Evolutionary conservation across 2,888 invertebrate genomes (phyloP).

Genomic region (Coelinius sp.): DNA sequence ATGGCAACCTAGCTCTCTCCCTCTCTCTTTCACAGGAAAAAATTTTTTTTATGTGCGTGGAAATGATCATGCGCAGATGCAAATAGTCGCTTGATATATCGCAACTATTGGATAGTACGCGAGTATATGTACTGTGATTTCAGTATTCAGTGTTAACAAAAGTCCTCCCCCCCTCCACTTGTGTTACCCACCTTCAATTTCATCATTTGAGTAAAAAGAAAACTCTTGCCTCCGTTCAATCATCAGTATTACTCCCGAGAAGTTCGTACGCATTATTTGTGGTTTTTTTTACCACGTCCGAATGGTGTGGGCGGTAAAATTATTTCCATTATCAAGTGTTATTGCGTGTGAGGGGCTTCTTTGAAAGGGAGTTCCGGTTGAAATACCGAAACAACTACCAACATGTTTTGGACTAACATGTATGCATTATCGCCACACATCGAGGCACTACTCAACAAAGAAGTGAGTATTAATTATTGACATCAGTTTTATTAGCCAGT

Average conservation of each 20-base stretch:
- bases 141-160: background rate
- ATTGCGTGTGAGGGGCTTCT: constrained; percentile 28
- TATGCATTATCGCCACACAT: constrained; percentile 81
- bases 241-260: background rate
- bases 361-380: constrained; percentile 27
- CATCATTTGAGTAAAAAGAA: background rate
- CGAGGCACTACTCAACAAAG: constrained; percentile 83
- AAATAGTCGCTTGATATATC: background rate
- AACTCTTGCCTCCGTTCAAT: background rate
- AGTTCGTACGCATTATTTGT: background rate
- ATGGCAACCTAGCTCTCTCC: constrained; percentile 5
- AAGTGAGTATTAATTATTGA: constrained; percentile 73
- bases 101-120: background rate
- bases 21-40: background rate
- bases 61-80: constrained; percentile 13
- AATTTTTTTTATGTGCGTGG: background rate
- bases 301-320: constrained; percentile 35
- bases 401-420: constrained; percentile 90
- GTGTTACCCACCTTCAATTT: background rate
- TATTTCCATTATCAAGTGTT: constrained; percentile 32
- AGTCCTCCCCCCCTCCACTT: background rate
- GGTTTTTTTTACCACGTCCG: constrained; percentile 27
- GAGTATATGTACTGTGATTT: background rate
- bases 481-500: background rate
- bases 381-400: constrained; percentile 51